Evolutionary conservation across 2,797 vertebrate genomes (phyloP).

Genomic region (Sebastes dallii): DNA sequence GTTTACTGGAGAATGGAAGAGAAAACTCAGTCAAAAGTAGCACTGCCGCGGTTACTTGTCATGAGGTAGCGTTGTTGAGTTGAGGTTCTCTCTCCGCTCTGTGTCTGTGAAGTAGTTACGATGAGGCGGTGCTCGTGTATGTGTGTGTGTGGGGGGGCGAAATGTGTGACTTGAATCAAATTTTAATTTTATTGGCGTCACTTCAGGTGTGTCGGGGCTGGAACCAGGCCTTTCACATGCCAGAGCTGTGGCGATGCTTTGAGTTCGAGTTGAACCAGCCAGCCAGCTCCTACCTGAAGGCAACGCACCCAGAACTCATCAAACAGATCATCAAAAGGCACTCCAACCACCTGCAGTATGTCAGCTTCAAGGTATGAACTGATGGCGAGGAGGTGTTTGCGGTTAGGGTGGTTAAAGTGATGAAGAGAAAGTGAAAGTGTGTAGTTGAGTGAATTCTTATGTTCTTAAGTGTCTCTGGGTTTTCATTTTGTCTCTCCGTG

Average conservation of each 20-base stretch:
- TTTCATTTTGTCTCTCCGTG: background rate
- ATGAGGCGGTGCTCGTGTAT: too few species aligned
- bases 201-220: constrained; percentile 89
- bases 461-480: background rate
- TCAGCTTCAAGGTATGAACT: constrained; percentile 94
- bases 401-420: background rate
- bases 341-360: constrained; percentile 95
- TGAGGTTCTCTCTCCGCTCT: too few species aligned
- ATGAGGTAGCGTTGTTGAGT: too few species aligned
- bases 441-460: background rate
- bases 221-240: constrained; percentile 97
- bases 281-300: constrained; percentile 93
- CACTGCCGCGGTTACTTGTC: too few species aligned
- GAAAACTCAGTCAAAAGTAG: too few species aligned
- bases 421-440: background rate
- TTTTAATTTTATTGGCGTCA: background rate
- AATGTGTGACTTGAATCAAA: background rate
- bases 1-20: too few species aligned
- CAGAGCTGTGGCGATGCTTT: constrained; percentile 97
- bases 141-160: too few species aligned
- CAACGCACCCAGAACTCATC: constrained; percentile 96
- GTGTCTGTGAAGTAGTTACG: too few species aligned
- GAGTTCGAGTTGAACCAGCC: constrained; percentile 97
- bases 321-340: constrained; percentile 97
- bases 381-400: background rate